phyloP scores from a whole-genome alignment of 2,797 vertebrate genomes.

The Heteromormyrus szaboi region DNA sequence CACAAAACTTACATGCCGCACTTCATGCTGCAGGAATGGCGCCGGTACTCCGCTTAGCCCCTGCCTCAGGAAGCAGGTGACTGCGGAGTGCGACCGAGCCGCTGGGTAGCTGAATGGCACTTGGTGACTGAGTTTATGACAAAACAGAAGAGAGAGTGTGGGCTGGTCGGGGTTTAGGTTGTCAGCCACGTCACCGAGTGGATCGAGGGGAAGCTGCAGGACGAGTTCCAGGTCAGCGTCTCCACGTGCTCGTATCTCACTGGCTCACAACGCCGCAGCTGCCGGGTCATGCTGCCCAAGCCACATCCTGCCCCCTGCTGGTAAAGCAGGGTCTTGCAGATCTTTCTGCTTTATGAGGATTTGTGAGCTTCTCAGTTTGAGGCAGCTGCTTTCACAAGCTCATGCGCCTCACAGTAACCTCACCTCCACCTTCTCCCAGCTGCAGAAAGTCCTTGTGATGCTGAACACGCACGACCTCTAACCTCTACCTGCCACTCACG shows the following conservation, averaged over 20 bases:
- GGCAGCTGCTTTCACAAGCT: not conserved
- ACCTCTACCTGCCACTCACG: conserved; percentile 80
- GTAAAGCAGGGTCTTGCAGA: not conserved
- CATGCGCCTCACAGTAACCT: not conserved
- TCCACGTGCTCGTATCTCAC: conserved; percentile 50
- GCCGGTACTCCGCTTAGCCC: conserved; percentile 45
- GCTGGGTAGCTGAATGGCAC: not conserved
- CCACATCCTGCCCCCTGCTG: not conserved
- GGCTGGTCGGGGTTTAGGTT: not conserved
- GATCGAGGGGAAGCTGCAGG: conserved; percentile 52
- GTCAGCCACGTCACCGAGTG: not conserved
- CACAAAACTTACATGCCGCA: conserved; percentile 71
- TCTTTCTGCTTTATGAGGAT: not conserved
- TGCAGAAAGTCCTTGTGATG: conserved; percentile 79
- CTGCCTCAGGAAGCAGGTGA: conserved; percentile 42
- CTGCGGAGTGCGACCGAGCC: not conserved
- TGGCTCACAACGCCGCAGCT: conserved; percentile 41
- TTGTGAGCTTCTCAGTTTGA: not conserved
- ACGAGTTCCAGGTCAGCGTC: conserved; percentile 48
- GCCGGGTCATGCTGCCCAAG: not conserved
- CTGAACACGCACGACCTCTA: conserved; percentile 85
- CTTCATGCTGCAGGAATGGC: conserved; percentile 45
- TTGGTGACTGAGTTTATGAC: not conserved
- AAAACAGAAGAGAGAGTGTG: not conserved
- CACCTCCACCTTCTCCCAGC: not conserved